Base-by-base conservation (phyloP, 2,113 vertebrate species). In the Lamprotornis superbus region DNA sequence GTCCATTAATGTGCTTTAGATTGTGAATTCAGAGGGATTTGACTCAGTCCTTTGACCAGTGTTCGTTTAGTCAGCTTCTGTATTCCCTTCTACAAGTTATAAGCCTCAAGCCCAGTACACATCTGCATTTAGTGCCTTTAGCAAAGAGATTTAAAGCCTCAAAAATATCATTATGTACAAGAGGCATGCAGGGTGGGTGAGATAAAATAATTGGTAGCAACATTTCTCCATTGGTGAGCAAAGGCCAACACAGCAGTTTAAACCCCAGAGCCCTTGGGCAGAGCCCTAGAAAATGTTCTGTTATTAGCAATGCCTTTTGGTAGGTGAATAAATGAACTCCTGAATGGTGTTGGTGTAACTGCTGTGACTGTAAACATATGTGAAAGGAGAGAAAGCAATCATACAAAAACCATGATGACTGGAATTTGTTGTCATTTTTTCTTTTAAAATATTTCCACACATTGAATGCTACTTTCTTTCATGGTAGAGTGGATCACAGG, bases 121-220 rank as follows among this genome's bases (percentile, higher is more conserved):
- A 77, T 88, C 70, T 96, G 63, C 90, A 95, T 94, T 87, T 93
- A 77, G 27, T 80, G 90, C 90, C 88, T 90, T 94, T 76, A 90
- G 90, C 90, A 93, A 90, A 50, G 67, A 90, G 88, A 93, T 83
- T 92, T 86, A 88, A 88, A 88, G 20, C 85, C 75, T 95, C 31
- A 80, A 49, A 92, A 93, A 88, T 94, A 82, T 90, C 59, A 86
- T 93, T 88, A 88, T 70, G 50, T 63, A 79, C 83, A 96, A 94
- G 86, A 97, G 76, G 57, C 35, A 5, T 77, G 83, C 92, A 80
- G 92, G 92, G 83, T 88, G 46, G 57, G 33, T 56, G 71, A 86
- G 88, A 92, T 90, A 86, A 92, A 95, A 93, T 95, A 93, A 92
- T 88, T 94, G 92, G 67, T 86, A 83, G 79, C 79, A 94, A 93